Base-by-base conservation (phyloP, 2,888 invertebrate genomes). In the Thymelicus acteon region DNA sequence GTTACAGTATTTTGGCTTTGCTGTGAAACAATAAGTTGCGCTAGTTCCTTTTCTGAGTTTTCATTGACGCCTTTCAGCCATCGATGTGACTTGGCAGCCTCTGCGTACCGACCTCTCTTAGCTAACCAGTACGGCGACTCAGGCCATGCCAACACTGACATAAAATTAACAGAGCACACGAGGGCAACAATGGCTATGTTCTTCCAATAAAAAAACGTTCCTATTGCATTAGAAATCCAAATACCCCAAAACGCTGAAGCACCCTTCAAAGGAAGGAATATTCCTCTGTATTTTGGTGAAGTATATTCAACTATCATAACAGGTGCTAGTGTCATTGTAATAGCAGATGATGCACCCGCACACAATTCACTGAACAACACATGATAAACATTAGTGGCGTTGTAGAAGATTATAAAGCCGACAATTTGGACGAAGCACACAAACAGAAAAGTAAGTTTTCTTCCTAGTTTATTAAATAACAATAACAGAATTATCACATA, bases 231-330 rank as follows among this genome's bases (percentile, higher is more conserved):
- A 7, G 80, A 73, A 0, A 70, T 72, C 78, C 80, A 80, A 40
- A 82, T 73, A 0, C 84, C 85, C 79, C 81, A 80, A 15, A 73
- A 77, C 0, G 77, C 72, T 0, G 78, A 80, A 0, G 82, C 81
- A 10, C 74, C 60, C 52, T 83, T 85, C 1, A 82, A 8, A 2
- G 77, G 77, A 6, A 84, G 60, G 40, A 84, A 85, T 61, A 82
- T 57, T 0, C 81, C 84, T 74, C 83, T 69, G 68, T 82, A 78
- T 71, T 73, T 76, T 4, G 84, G 81, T 1, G 84, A 82, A 6
- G 77, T 78, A 8, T 80, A 84, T 48, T 85, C 84, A 5, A 84
- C 78, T 10, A 83, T 1, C 2, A 83, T 72, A 37, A 79, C 63
- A 0, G 79, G 2, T 7, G 75, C 62, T 7, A 81, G 49, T 0